Conservation (phyloP, 2,113 vertebrate species). For the Hymenochirus boettgeri region DNA sequence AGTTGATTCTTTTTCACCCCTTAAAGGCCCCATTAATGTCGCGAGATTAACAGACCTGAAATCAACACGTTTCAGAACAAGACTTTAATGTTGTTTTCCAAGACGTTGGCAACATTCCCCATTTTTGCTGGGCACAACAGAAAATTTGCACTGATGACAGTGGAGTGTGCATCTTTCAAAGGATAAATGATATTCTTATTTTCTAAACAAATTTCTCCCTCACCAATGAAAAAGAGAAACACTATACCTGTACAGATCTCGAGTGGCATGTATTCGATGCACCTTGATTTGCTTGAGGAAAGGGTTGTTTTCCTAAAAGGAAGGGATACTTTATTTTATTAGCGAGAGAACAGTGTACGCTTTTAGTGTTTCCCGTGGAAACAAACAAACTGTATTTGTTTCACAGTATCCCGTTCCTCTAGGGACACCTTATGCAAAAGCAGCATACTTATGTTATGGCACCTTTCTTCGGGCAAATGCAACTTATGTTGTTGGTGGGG, state of each 20-base stretch:
- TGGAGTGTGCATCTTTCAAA: conserved; percentile 36
- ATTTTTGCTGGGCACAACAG: conserved; percentile 30
- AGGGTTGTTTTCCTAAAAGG: conserved; percentile 32
- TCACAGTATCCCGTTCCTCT: conserved; percentile 28
- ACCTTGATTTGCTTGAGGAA: conserved; percentile 35
- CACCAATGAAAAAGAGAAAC: conserved; percentile 29
- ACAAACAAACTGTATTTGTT: conserved; percentile 38
- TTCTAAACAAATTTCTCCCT: conserved; percentile 40
- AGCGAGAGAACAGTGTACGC: conserved; percentile 34
- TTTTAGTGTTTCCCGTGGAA: conserved; percentile 32
- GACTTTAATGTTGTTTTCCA: conserved; percentile 25
- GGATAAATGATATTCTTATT: conserved; percentile 43
- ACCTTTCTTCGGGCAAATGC: conserved; percentile 34
- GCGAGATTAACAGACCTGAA: conserved; percentile 19
- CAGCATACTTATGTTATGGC: conserved; percentile 34
- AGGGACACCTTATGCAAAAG: conserved; percentile 35
- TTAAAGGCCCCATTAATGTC: conserved; percentile 7
- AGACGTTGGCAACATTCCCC: conserved; percentile 32
- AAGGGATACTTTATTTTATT: conserved; percentile 39
- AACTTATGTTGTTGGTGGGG: no score
- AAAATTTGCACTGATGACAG: conserved; percentile 38
- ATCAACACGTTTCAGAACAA: conserved; percentile 31
- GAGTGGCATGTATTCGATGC: conserved; percentile 34
- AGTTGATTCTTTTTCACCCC: conserved; percentile 7
- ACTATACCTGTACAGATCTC: conserved; percentile 23